phyloP scores from a whole-genome alignment of 1,140 invertebrate species.

The Araneus ventricosus region DNA sequence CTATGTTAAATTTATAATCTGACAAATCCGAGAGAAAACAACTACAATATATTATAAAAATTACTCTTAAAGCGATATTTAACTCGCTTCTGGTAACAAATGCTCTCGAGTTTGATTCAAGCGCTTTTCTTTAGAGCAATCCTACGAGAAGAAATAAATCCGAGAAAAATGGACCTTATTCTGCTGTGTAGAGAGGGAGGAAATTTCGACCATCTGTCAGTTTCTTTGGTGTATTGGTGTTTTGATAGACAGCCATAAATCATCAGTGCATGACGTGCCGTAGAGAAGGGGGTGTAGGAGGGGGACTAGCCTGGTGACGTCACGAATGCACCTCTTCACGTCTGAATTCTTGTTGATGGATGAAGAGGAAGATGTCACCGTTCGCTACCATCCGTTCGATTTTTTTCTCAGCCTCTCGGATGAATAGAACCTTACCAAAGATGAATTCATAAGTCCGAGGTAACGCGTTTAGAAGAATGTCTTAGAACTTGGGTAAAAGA shows the following conservation, averaged over 20 bases:
- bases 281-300: background rate
- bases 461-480: background rate
- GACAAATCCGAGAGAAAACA: no score
- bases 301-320: background rate
- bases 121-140: background rate
- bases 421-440: background rate
- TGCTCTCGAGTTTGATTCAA: background rate
- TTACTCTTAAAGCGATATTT: no score
- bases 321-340: constrained; percentile 18
- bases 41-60: no score
- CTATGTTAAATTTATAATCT: no score
- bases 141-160: background rate
- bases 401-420: background rate
- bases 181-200: background rate
- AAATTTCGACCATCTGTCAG: constrained; percentile 34
- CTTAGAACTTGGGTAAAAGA: no score
- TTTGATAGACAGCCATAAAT: constrained; percentile 48
- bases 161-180: constrained; percentile 19
- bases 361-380: constrained; percentile 26
- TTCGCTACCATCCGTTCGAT: background rate
- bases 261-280: background rate
- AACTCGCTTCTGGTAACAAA: no score
- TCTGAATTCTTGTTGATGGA: constrained; percentile 43
- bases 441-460: background rate
- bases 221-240: constrained; percentile 35